Percentiles rank a stretch among this genome's conserved stretches.
Evolutionary conservation across 2,113 vertebrate species (phyloP).

Genomic region (Terrapene triunguis): DNA sequence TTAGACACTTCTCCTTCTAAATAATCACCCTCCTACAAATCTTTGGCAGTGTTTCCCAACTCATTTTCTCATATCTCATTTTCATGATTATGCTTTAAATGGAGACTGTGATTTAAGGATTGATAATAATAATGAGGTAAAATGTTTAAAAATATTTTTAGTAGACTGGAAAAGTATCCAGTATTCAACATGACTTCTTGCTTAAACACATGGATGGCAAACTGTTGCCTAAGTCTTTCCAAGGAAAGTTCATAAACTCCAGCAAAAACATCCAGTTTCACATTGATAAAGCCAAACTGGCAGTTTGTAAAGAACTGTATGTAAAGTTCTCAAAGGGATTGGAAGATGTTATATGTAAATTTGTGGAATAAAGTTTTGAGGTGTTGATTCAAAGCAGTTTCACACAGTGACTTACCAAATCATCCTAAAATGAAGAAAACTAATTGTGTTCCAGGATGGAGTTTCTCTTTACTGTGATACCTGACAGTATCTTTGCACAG

Average conservation of each 20-base stretch:
- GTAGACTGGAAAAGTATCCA: slow-evolving; percentile 19
- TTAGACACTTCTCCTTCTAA: slow-evolving; percentile 9
- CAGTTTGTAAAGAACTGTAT: slow-evolving; percentile 11
- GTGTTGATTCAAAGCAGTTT: slow-evolving; percentile 2
- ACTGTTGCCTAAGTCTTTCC: neutral
- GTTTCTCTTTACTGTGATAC: slow-evolving; percentile 20
- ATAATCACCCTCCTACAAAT: neutral
- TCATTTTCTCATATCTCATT: neutral
- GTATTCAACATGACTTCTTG: slow-evolving; percentile 30
- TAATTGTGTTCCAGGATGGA: slow-evolving; percentile 11
- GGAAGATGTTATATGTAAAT: slow-evolving; percentile 38
- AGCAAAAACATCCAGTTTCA: slow-evolving; percentile 27
- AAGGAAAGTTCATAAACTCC: slow-evolving; percentile 60
- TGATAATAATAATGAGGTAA: slow-evolving; percentile 24
- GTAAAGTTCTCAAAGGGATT: slow-evolving; percentile 53
- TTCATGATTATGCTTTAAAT: neutral
- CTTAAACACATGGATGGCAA: neutral
- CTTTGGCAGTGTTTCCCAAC: neutral
- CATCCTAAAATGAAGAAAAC: slow-evolving; percentile 18
- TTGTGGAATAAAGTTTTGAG: slow-evolving; percentile 38
- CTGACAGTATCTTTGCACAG: neutral
- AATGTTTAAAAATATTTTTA: slow-evolving; percentile 28
- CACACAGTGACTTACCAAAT: neutral
- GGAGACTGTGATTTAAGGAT: slow-evolving; percentile 35
- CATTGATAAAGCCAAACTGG: slow-evolving; percentile 56